Percentiles rank a stretch among this genome's conserved stretches.
These are phyloP conservation scores for Myocastor coypus DNA, from an alignment of 2,113 vertebrate genomes.

Conservation along the genomic window DNA sequence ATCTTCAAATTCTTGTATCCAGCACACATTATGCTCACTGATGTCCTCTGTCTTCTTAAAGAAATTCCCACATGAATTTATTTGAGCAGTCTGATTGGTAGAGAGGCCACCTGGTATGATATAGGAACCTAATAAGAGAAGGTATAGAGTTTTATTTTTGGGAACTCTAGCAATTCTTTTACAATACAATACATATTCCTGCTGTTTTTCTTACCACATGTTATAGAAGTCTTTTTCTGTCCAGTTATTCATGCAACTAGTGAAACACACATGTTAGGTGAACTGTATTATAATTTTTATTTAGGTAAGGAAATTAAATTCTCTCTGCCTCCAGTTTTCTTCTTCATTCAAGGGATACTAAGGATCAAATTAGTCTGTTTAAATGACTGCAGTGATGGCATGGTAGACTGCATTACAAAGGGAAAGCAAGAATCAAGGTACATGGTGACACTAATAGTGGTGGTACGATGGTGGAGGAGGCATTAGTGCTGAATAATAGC, in stretches of 20 bases:
- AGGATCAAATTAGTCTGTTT: neutral
- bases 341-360: neutral
- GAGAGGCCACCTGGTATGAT: neutral
- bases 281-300: neutral
- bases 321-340: neutral
- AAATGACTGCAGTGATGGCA: neutral
- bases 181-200: neutral
- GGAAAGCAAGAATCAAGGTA: neutral
- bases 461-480: no score
- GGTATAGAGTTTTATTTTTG: neutral
- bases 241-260: neutral
- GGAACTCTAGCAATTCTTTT: neutral
- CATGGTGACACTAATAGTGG: neutral
- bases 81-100: neutral
- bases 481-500: neutral
- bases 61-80: neutral
- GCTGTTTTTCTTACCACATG: neutral
- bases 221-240: neutral
- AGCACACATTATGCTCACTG: rapidly evolving
- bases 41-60: neutral
- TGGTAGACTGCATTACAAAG: neutral
- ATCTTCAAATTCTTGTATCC: neutral
- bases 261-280: conserved; percentile 1
- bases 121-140: neutral
- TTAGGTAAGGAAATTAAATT: neutral